These are phyloP conservation scores for Lota lota DNA, from an alignment of 2,113 vertebrate genomes.

Conservation along the genomic window DNA sequence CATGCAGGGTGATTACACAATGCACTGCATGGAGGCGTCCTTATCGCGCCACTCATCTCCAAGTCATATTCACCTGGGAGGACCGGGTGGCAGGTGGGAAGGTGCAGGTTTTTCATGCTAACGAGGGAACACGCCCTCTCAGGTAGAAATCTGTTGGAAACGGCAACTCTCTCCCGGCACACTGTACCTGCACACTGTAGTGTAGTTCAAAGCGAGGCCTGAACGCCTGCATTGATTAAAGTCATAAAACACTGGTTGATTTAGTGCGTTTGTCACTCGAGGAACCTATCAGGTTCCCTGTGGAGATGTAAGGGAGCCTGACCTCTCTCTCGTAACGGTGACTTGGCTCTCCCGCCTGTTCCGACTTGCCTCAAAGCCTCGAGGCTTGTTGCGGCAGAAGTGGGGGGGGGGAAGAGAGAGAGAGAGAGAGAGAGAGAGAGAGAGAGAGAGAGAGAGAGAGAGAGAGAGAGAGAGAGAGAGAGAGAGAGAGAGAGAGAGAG, in stretches of 20 bases:
- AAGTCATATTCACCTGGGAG: conserved; percentile 46
- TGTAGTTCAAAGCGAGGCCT: too few relatives aligned
- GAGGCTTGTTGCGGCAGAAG: too few relatives aligned
- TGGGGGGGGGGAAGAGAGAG: too few relatives aligned
- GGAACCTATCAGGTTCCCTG: too few relatives aligned
- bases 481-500: neutral
- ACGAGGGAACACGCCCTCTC: conserved; percentile 21
- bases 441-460: neutral
- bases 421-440: too few relatives aligned
- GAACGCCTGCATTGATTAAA: too few relatives aligned
- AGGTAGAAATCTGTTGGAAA: conserved; percentile 54
- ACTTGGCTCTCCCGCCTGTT: too few relatives aligned
- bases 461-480: neutral
- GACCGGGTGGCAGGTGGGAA: conserved; percentile 9
- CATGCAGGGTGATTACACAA: conserved; percentile 47
- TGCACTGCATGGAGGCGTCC: conserved; percentile 55
- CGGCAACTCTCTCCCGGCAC: conserved; percentile 26
- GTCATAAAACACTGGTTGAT: too few relatives aligned
- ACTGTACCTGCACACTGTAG: neutral
- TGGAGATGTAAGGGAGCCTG: too few relatives aligned
- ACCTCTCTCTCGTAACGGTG: too few relatives aligned
- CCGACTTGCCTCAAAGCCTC: too few relatives aligned
- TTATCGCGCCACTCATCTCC: conserved; percentile 48
- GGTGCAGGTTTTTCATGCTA: conserved; percentile 8
- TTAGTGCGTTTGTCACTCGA: too few relatives aligned